Evolutionary conservation across 2,888 invertebrate species (phyloP).

Genomic region (Polydrusus pterygomalis): DNA sequence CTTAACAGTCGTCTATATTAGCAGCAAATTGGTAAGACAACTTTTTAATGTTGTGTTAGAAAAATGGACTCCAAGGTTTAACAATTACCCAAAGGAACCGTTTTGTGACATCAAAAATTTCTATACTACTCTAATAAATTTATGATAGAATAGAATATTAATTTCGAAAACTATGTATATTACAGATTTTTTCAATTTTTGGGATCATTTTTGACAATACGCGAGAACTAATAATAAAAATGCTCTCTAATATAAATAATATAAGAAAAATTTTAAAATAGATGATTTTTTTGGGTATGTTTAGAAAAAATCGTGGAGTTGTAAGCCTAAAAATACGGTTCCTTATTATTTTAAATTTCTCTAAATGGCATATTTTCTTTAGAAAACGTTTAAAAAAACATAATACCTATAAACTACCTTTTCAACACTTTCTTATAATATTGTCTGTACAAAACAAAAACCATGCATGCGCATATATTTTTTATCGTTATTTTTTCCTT

Average conservation of each 20-base stretch:
- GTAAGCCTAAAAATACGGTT: not conserved
- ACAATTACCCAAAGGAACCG: not conserved
- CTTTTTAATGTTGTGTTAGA: too few relatives aligned
- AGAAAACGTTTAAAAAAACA: not conserved
- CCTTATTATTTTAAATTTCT: not conserved
- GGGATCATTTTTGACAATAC: conserved; percentile 22
- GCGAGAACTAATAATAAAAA: not conserved
- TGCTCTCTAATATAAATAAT: not conserved
- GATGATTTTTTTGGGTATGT: too few relatives aligned
- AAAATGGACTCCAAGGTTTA: too few relatives aligned
- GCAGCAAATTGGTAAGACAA: too few relatives aligned
- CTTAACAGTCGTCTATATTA: too few relatives aligned
- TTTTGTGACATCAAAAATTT: not conserved
- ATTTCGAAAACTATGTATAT: not conserved
- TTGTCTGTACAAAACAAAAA: too few relatives aligned
- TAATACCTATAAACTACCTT: not conserved
- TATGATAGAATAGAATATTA: not conserved
- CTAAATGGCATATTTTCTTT: not conserved
- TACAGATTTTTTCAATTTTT: conserved; percentile 17
- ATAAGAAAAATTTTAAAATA: not conserved
- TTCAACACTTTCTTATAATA: too few relatives aligned
- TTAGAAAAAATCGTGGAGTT: too few relatives aligned
- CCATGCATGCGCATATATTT: too few relatives aligned
- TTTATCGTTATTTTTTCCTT: too few relatives aligned
- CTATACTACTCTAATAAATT: not conserved